These are phyloP conservation scores for Danio rerio DNA, from an alignment of 2,113 vertebrate species.

Conservation along the genomic window DNA sequence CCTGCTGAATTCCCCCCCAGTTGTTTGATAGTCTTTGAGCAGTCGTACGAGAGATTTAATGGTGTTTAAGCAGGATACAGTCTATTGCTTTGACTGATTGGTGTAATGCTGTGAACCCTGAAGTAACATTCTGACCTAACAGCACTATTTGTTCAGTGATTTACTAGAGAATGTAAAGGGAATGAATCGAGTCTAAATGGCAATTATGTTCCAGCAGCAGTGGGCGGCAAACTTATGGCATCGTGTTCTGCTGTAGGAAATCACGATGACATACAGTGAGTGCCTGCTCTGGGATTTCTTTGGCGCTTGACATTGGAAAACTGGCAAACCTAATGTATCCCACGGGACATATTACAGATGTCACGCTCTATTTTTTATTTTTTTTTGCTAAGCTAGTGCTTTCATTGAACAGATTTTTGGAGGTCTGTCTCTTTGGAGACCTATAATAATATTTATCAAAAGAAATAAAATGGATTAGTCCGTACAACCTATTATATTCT, in stretches of 20 bases:
- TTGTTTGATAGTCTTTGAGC: slow-evolving; percentile 2
- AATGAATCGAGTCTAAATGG: slow-evolving; percentile 47
- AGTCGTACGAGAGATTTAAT: slow-evolving; percentile 33
- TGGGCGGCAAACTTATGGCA: slow-evolving; percentile 24
- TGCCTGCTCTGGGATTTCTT: slow-evolving; percentile 18
- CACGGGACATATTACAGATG: neutral
- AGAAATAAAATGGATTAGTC: slow-evolving; percentile 4
- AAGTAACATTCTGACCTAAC: slow-evolving; percentile 26
- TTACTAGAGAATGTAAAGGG: slow-evolving; percentile 29
- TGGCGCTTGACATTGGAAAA: slow-evolving; percentile 28
- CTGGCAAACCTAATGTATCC: neutral
- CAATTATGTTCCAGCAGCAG: slow-evolving; percentile 33
- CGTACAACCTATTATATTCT: neutral
- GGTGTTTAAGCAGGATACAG: slow-evolving; percentile 38
- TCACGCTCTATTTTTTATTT: neutral
- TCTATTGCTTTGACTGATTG: slow-evolving; percentile 42
- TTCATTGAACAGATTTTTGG: neutral
- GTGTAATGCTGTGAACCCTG: slow-evolving; percentile 38
- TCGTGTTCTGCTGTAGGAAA: slow-evolving; percentile 18
- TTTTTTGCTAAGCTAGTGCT: neutral
- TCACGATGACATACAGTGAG: slow-evolving; percentile 24
- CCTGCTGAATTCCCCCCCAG: neutral
- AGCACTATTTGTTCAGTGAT: slow-evolving; percentile 40
- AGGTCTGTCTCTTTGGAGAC: neutral
- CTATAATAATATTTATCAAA: neutral